Base-by-base conservation (phyloP, 2,113 vertebrate genomes). In the Rhinolophus ferrumequinum region DNA sequence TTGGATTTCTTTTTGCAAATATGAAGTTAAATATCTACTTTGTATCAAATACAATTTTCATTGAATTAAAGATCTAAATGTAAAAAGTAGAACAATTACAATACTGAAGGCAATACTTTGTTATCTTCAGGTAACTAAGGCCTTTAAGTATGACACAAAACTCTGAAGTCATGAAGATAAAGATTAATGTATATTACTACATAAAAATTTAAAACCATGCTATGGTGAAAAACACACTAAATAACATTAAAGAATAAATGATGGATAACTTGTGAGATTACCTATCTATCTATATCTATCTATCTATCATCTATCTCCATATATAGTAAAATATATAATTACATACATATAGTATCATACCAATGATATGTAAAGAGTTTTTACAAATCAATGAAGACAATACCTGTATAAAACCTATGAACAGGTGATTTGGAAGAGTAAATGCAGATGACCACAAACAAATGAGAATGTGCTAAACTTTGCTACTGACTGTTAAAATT, bases 161-260 rank as follows among this genome's bases (percentile, higher is more conserved):
- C 26, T 86, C 56, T 41, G 60, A 95, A 76, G 54, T 62, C 52
- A 87, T 87, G 75, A 92, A 92, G 52, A 77, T 75, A 64, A 95
- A 67, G 21, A 56, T 62, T 62, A 91, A 66, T 10, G 2, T 75
- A 14, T 60, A 30, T 66, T 47, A 72, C 41, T 67, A 41, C 30
- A 66, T 85, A 58, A 73, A 89, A 67, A 16, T 93, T 80, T 85
- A 11, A 80, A 64, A 90, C 2, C 16, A 41, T 72, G 33, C 6
- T 38, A 24, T 80, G 56, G 8, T 67, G 14, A 58, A 72, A 83
- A 82, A 69, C 1, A 8, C 18, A 86, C 8, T 21, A 87, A 90
- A 56, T 41, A 66, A 87, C 12, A 62, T 33, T 75, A 54, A 80
- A 44, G 33, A 35, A 58, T 60, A 96, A 94, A 72, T 28, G 24